Conservation (phyloP, 2,888 invertebrate genomes). For the Odontothrips loti region DNA sequence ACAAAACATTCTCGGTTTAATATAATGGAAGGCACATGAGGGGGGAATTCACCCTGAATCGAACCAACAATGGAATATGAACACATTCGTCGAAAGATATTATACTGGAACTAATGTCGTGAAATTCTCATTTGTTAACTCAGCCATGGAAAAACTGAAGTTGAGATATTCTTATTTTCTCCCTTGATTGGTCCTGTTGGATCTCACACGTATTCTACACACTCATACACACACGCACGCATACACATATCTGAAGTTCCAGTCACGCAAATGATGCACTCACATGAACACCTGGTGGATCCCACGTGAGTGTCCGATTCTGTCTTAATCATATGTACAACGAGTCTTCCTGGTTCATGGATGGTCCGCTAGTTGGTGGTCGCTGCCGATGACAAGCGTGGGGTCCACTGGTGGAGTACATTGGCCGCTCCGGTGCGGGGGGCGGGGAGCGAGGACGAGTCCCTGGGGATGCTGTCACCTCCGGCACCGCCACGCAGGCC, state of each 20-base stretch:
- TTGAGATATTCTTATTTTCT: not conserved
- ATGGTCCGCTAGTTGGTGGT: not conserved
- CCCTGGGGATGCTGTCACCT: too few species aligned
- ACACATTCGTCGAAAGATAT: not conserved
- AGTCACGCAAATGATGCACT: not conserved
- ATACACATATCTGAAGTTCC: not conserved
- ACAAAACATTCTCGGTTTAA: not conserved
- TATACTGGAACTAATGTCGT: not conserved
- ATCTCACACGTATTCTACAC: not conserved
- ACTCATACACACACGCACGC: not conserved
- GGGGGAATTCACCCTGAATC: not conserved
- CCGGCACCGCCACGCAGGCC: too few species aligned
- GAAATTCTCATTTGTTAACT: too few species aligned
- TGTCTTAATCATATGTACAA: not conserved
- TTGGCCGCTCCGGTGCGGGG: too few species aligned
- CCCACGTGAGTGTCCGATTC: not conserved
- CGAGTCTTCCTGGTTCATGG: not conserved
- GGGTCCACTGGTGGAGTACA: too few species aligned
- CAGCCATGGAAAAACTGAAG: too few species aligned
- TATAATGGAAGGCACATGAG: slow-evolving; percentile 18
- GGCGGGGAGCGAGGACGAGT: too few species aligned
- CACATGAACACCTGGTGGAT: slow-evolving; percentile 1
- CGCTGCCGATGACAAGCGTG: not conserved
- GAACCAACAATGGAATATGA: slow-evolving; percentile 8
- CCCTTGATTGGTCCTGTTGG: not conserved